Evolutionary conservation across 2,797 vertebrate genomes (phyloP).

Genomic region (Sphaeramia orbicularis): DNA sequence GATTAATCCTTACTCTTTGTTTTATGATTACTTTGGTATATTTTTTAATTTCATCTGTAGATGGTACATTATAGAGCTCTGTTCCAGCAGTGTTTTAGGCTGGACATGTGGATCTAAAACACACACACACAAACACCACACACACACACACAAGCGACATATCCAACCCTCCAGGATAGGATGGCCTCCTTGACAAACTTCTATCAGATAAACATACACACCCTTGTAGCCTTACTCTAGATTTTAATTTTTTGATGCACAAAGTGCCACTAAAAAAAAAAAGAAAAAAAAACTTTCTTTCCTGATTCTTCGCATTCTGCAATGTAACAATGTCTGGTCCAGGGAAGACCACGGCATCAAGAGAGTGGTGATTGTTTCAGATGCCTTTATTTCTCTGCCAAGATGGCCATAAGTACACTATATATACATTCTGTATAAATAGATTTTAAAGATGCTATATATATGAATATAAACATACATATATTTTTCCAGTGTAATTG

Average conservation of each 20-base stretch:
- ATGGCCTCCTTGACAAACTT: constrained; percentile 79
- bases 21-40: constrained; percentile 29
- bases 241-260: constrained; percentile 87
- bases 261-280: constrained; percentile 85
- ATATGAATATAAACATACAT: constrained; percentile 89
- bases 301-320: constrained; percentile 83
- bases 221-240: constrained; percentile 91
- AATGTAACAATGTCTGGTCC: constrained; percentile 79
- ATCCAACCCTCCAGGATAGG: constrained; percentile 66
- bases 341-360: constrained; percentile 70
- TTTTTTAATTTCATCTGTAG: constrained; percentile 52
- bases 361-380: constrained; percentile 84
- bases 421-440: constrained; percentile 89
- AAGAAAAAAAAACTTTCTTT: constrained; percentile 72
- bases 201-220: constrained; percentile 83
- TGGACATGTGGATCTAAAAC: constrained; percentile 61
- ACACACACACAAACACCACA: constrained; percentile 47
- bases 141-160: constrained; percentile 44
- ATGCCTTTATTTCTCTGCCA: constrained; percentile 89
- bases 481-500: constrained; percentile 92
- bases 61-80: constrained; percentile 57
- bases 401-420: constrained; percentile 86
- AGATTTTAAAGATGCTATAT: constrained; percentile 87
- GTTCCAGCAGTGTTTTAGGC: constrained; percentile 64
- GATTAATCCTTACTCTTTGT: constrained; percentile 3